Evolutionary conservation across 2,888 invertebrate species (phyloP).

Genomic region (Cephalotes varians): DNA sequence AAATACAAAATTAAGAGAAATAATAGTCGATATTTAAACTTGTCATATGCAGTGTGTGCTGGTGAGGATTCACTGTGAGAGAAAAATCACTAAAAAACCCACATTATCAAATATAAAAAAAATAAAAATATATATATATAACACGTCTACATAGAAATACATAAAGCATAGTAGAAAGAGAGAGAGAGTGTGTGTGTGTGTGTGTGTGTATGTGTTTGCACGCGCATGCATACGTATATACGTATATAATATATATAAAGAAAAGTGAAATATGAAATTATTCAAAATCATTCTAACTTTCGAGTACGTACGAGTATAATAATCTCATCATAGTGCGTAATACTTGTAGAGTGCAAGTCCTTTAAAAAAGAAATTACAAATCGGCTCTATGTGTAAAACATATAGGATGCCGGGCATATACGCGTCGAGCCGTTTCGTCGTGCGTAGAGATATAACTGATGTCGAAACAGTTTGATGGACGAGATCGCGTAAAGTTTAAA

Average conservation of each 20-base stretch:
- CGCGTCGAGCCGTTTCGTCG: constrained; percentile 31
- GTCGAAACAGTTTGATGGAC: constrained; percentile 61
- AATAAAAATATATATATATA: no score
- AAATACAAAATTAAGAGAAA: constrained; percentile 9
- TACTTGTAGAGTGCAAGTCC: neutral
- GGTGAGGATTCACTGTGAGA: neutral
- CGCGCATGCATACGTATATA: no score
- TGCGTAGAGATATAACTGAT: constrained; percentile 61
- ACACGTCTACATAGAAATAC: neutral
- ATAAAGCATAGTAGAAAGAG: neutral
- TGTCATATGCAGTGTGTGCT: neutral
- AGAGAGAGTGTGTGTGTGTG: no score
- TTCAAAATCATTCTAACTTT: neutral
- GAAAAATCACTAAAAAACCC: neutral
- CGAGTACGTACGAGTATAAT: neutral
- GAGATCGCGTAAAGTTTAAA: constrained; percentile 66
- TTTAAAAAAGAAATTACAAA: constrained; percentile 21
- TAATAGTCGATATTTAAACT: neutral
- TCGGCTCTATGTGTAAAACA: neutral
- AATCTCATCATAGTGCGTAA: neutral
- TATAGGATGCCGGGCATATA: neutral
- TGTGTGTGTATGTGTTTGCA: no score
- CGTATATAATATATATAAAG: neutral
- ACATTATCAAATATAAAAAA: neutral
- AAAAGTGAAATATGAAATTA: neutral